phyloP scores from a whole-genome alignment of 2,888 invertebrate genomes.

The Mimachlamys varia region DNA sequence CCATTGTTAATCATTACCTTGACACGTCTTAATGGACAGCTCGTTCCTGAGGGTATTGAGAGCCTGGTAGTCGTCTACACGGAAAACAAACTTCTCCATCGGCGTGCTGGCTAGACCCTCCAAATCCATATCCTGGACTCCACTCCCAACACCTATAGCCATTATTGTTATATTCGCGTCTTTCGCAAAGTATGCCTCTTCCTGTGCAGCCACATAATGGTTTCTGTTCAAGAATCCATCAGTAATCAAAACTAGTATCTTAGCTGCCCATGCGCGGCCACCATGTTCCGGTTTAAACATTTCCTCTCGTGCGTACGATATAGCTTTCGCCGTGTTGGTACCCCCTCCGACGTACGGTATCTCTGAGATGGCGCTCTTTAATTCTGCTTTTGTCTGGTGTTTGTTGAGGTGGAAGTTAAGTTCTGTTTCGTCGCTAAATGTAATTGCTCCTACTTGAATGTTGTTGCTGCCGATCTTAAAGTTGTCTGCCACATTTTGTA shows the following conservation, averaged over 20 bases:
- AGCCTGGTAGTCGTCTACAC: constrained; percentile 58
- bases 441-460: constrained; percentile 59
- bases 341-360: constrained; percentile 52
- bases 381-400: constrained; percentile 40
- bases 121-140: constrained; percentile 56
- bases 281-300: constrained; percentile 58
- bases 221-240: constrained; percentile 64
- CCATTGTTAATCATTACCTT: constrained; percentile 52
- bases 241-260: constrained; percentile 69
- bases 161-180: constrained; percentile 62
- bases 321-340: constrained; percentile 57
- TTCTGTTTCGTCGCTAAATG: constrained; percentile 54
- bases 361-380: constrained; percentile 49
- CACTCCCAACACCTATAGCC: constrained; percentile 64
- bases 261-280: constrained; percentile 58
- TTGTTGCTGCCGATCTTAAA: constrained; percentile 59
- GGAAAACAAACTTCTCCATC: constrained; percentile 60
- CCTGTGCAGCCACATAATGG: constrained; percentile 43
- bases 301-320: constrained; percentile 54
- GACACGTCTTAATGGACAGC: constrained; percentile 58
- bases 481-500: constrained; percentile 59
- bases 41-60: constrained; percentile 54
- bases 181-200: constrained; percentile 59
- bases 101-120: constrained; percentile 63
- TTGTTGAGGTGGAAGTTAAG: constrained; percentile 49